Base-by-base conservation (phyloP, 2,888 invertebrate genomes). In the Agriopis marginaria region DNA sequence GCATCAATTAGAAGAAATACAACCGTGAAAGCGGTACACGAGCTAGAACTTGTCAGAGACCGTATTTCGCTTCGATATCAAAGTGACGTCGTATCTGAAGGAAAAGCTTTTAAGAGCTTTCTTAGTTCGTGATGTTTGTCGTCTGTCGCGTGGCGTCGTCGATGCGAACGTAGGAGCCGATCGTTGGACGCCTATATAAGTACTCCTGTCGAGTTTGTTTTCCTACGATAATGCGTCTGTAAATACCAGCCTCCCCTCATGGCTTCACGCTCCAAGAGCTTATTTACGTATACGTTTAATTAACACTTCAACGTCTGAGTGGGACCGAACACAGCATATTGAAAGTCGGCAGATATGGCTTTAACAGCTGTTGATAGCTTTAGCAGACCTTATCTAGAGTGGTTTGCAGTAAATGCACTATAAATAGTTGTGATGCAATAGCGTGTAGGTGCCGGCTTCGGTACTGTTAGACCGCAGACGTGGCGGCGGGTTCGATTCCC, bases 151-250 rank as follows among this genome's bases (percentile, higher is more conserved):
- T 53, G n/a, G 79, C 83, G 77, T 79, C 83, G 77, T 79, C 83
- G 72, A 71, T 60, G 51, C 70, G 17, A 54, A 59, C 64, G 54
- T 60, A 51, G 66, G 63, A 71, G 72, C 59, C 66, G 70, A 72
- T 75, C 77, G 63, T 68, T 70, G 72, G 72, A 73, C 73, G 76
- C 70, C 72, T 75, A 62, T 79, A 80, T 86, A 86, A 89, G 88
- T 66, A 70, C 11, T 87, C 76, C 79, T 82, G 82, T 86, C 85
- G 79, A 85, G 83, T 86, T 88, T 91, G 88, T 89, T 91, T 89
- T 87, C 81, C 80, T 84, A 84, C 83, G 83, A 87, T 91, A 89
- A 89, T 89, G 90, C 80, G 82, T 88, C 82, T 85, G 89, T 89
- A 89, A 90, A 90, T 87, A 91, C 79, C 82, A 78, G 75, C 82